Evolutionary conservation across 2,113 vertebrate species (phyloP).

Genomic region (Pomatorhinus ruficollis): DNA sequence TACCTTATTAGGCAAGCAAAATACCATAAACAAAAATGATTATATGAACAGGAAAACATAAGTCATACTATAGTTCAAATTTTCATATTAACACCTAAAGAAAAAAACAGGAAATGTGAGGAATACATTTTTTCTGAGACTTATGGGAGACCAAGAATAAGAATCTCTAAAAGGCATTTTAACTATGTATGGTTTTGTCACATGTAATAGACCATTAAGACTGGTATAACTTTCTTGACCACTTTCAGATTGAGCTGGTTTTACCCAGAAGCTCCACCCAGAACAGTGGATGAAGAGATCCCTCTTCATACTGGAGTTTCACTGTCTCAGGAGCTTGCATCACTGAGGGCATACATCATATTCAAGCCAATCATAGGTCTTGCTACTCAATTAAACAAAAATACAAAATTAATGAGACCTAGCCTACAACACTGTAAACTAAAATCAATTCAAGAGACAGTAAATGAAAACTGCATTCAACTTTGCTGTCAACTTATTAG

Average conservation of each 20-base stretch:
- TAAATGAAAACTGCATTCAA: not conserved
- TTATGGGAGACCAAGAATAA: not conserved
- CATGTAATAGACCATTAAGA: not conserved
- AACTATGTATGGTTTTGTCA: not conserved
- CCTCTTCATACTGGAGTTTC: not conserved
- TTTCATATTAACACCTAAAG: not conserved
- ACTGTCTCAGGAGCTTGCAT: not conserved
- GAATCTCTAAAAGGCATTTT: not conserved
- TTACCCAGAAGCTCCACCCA: not conserved
- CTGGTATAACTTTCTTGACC: not conserved
- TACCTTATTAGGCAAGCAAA: not conserved
- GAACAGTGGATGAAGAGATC: not conserved
- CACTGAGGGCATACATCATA: not conserved
- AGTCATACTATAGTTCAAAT: not conserved
- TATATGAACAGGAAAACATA: rapidly evolving
- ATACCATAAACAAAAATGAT: not conserved
- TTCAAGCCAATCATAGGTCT: not conserved
- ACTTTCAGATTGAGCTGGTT: not conserved
- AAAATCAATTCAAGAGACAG: not conserved
- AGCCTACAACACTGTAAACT: not conserved
- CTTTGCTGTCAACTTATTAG: not conserved
- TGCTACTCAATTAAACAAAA: not conserved
- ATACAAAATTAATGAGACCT: not conserved
- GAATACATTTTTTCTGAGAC: not conserved
- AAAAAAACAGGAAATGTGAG: not conserved